Percentiles rank a stretch among this genome's conserved stretches.
Conservation (phyloP, 2,113 vertebrate genomes). For the Scomber japonicus region DNA sequence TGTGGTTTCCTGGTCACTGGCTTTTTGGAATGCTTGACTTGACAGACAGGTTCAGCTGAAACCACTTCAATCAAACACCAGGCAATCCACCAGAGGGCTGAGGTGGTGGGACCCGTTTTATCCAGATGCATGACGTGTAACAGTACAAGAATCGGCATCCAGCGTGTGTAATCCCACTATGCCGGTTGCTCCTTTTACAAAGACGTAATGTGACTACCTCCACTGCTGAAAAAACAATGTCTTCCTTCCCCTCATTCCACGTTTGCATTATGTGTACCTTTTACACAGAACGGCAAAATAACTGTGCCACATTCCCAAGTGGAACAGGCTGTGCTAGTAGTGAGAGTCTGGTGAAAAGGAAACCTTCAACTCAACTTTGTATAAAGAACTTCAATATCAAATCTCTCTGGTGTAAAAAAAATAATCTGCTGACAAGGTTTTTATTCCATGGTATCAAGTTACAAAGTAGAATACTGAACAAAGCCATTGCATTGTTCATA, state of each 20-base stretch:
- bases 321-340: not conserved
- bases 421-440: conserved; percentile 11
- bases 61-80: conserved; percentile 54
- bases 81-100: conserved; percentile 15
- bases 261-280: too few species aligned
- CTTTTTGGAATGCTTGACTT: conserved; percentile 74
- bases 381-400: conserved; percentile 14
- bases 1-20: conserved; percentile 76
- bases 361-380: conserved; percentile 18
- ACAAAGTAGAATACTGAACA: not conserved
- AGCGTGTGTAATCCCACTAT: too few species aligned
- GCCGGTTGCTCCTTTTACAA: too few species aligned
- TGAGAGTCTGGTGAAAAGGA: not conserved
- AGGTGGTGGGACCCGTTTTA: conserved; percentile 22
- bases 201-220: too few species aligned
- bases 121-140: too few species aligned
- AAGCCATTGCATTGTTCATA: not conserved
- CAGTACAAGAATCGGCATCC: too few species aligned
- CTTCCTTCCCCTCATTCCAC: too few species aligned
- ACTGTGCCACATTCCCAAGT: too few species aligned
- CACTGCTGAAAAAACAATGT: too few species aligned
- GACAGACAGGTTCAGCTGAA: conserved; percentile 65
- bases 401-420: conserved; percentile 17
- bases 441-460: conserved; percentile 20
- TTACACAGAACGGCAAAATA: too few species aligned